phyloP scores from a whole-genome alignment of 1,140 invertebrate genomes.

The Drosophila nikananu region DNA sequence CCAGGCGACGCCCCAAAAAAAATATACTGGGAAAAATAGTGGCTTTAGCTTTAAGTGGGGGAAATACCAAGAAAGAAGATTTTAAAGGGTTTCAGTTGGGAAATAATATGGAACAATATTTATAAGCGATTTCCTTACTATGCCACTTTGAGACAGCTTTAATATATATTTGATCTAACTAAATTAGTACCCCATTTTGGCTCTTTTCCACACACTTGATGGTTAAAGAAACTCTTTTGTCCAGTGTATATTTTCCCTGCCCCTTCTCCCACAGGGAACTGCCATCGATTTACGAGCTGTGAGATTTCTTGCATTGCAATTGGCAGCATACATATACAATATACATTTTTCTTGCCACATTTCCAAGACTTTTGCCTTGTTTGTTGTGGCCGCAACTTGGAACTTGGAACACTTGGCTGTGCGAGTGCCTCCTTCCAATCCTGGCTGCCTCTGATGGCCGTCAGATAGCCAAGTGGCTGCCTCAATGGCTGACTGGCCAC shows the following conservation, averaged over 20 bases:
- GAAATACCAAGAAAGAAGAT: background rate
- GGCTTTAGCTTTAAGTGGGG: background rate
- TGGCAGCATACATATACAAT: conserved; percentile 14
- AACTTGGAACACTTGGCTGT: conserved; percentile 25
- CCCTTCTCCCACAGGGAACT: conserved; percentile 24
- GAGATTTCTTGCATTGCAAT: conserved; percentile 72
- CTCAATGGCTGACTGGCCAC: conserved; percentile 27
- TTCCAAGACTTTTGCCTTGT: conserved; percentile 28
- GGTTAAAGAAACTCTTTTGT: background rate
- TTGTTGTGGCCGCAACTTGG: conserved; percentile 25
- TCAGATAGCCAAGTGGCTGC: conserved; percentile 42
- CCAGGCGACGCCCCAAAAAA: conserved; percentile 68
- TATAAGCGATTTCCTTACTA: too few relatives aligned
- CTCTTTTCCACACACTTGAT: too few relatives aligned
- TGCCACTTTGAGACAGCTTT: too few relatives aligned
- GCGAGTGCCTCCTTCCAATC: conserved; percentile 14
- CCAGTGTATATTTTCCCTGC: conserved; percentile 7
- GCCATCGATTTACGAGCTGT: conserved; percentile 79
- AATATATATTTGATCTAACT: too few relatives aligned
- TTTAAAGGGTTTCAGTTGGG: background rate
- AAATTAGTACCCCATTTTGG: too few relatives aligned
- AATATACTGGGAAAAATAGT: conserved; percentile 17
- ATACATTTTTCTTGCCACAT: conserved; percentile 5
- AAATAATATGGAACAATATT: background rate
- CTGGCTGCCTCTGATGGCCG: conserved; percentile 61